Conservation (phyloP, 2,888 invertebrate species). For the Drosophila nr. perissopoda region DNA sequence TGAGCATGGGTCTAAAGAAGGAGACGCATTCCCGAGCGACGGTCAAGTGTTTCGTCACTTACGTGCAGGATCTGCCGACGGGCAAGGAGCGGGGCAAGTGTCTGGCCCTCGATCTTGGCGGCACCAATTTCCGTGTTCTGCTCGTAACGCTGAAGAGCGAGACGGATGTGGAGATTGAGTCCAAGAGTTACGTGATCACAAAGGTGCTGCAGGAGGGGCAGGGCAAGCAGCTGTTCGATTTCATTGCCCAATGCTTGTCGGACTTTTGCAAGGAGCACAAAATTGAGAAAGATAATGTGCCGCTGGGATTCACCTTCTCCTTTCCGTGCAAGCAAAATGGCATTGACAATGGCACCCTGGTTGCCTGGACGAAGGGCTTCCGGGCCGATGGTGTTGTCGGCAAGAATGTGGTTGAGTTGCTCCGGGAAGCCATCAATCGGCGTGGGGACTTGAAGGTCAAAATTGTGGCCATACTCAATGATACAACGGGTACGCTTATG, state of each 20-base stretch:
- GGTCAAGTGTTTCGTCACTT: slow-evolving; percentile 97
- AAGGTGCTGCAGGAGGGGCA: slow-evolving; percentile 95
- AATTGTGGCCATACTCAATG: slow-evolving; percentile 95
- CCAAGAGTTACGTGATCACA: slow-evolving; percentile 96
- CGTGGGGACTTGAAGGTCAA: slow-evolving; percentile 92
- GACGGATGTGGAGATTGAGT: slow-evolving; percentile 93
- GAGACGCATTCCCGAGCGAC: slow-evolving; percentile 90
- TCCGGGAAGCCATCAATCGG: slow-evolving; percentile 93
- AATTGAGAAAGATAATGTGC: slow-evolving; percentile 88
- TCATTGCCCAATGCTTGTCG: slow-evolving; percentile 95
- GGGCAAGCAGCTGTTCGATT: slow-evolving; percentile 94
- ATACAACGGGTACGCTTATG: slow-evolving; percentile 96
- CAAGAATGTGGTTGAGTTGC: slow-evolving; percentile 93
- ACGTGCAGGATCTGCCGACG: slow-evolving; percentile 96
- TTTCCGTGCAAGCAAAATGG: slow-evolving; percentile 95
- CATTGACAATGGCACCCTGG: slow-evolving; percentile 92
- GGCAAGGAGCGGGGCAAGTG: slow-evolving; percentile 97
- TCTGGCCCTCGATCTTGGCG: slow-evolving; percentile 97
- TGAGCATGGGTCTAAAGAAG: slow-evolving; percentile 91
- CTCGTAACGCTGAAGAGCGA: slow-evolving; percentile 91
- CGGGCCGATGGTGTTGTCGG: slow-evolving; percentile 94
- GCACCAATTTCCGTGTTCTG: slow-evolving; percentile 97
- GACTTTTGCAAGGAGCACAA: slow-evolving; percentile 93
- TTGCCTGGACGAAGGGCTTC: slow-evolving; percentile 98
- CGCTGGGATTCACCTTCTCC: slow-evolving; percentile 98